Conservation (phyloP, 2,113 vertebrate species). For the Polypterus bichir region DNA sequence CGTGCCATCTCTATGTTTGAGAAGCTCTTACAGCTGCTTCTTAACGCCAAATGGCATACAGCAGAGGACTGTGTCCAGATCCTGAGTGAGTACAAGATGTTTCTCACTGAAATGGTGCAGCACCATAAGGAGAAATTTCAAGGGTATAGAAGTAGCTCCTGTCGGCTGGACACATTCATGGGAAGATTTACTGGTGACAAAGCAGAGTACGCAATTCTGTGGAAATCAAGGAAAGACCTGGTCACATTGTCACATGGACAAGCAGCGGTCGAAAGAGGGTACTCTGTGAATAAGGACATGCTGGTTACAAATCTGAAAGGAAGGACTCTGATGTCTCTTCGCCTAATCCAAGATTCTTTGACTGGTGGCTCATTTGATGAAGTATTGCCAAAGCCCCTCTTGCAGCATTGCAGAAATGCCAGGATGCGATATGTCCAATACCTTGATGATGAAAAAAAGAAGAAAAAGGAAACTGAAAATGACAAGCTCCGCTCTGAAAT, state of each 20-base stretch:
- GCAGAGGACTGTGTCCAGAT: not conserved
- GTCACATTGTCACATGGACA: no score
- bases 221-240: no score
- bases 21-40: constrained; percentile 5
- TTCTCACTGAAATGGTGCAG: not conserved
- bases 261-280: no score
- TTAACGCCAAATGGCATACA: constrained; percentile 1
- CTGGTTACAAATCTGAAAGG: no score
- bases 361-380: no score
- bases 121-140: constrained; percentile 2
- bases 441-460: no score
- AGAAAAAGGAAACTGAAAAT: no score
- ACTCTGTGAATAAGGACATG: no score
- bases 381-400: constrained; percentile 2
- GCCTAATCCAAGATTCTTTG: constrained; percentile 8
- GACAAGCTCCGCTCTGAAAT: no score
- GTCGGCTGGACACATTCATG: not conserved
- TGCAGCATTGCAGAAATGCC: constrained; percentile 7
- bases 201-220: no score
- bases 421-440: no score
- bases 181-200: constrained; percentile 1
- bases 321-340: no score
- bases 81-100: not conserved
- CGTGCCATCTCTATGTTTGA: constrained; percentile 2
- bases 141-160: not conserved